Evolutionary conservation across 2,113 vertebrate species (phyloP).

Genomic region (Myiozetetes cayanensis): DNA sequence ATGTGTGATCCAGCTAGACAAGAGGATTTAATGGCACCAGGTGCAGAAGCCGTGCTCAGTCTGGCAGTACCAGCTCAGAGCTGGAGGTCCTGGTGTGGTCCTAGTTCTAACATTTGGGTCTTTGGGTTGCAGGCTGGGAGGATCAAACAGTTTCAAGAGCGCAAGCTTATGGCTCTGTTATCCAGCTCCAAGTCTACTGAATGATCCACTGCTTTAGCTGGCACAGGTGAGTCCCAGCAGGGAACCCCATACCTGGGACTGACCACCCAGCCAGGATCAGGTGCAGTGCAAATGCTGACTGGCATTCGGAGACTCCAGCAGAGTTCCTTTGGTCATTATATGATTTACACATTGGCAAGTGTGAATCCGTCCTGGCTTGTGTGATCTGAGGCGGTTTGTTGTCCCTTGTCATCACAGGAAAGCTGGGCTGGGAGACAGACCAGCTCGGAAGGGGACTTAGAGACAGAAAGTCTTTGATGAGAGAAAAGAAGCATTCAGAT

Average conservation of each 20-base stretch:
- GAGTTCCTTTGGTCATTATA: neutral
- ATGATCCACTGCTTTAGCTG: neutral
- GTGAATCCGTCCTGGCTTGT: neutral
- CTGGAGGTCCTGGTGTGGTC: neutral
- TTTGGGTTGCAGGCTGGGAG: neutral
- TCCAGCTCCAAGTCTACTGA: neutral
- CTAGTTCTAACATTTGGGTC: neutral
- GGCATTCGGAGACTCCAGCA: rapidly evolving
- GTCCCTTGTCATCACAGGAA: constrained; percentile 6
- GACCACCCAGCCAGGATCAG: neutral
- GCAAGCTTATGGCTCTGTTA: neutral
- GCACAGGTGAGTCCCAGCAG: neutral
- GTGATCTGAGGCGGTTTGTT: neutral
- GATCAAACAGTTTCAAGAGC: neutral
- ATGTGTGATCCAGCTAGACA: neutral
- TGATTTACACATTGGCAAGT: constrained; percentile 16
- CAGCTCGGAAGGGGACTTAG: neutral
- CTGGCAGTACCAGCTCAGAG: neutral
- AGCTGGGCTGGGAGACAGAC: constrained; percentile 1
- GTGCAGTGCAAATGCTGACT: neutral
- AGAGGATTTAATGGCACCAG: neutral
- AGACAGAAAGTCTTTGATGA: constrained; percentile 39
- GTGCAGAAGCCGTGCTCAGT: rapidly evolving
- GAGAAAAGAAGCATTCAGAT: neutral
- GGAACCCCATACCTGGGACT: rapidly evolving